Evolutionary conservation across 2,113 vertebrate genomes (phyloP).

Genomic region (Dicerorhinus sumatrensis): DNA sequence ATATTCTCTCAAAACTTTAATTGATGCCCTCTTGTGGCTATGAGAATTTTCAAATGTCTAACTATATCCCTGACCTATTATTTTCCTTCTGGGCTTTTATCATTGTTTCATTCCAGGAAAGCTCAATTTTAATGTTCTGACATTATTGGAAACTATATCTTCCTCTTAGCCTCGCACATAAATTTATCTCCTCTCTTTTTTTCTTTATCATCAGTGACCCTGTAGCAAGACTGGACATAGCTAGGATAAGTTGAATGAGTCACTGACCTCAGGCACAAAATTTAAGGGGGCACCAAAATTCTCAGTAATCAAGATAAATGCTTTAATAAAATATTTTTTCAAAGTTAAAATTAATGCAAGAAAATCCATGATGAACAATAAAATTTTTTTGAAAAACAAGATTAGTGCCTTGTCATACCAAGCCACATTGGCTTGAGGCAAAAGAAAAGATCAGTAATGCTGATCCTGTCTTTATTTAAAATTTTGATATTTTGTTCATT

Average conservation of each 20-base stretch:
- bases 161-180: background rate
- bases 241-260: background rate
- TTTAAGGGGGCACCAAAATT: background rate
- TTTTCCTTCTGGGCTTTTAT: slow-evolving; percentile 20
- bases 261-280: background rate
- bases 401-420: background rate
- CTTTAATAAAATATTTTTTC: slow-evolving; percentile 14
- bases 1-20: slow-evolving; percentile 8
- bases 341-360: background rate
- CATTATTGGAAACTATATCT: slow-evolving; percentile 22
- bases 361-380: background rate
- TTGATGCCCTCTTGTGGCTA: slow-evolving; percentile 59
- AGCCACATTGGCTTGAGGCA: background rate
- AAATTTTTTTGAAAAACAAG: background rate
- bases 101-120: slow-evolving; percentile 31
- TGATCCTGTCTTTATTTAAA: background rate
- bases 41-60: slow-evolving; percentile 40
- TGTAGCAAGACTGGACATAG: background rate
- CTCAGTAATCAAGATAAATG: background rate
- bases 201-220: background rate
- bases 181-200: background rate
- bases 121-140: slow-evolving; percentile 15
- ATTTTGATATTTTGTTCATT: background rate
- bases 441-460: background rate
- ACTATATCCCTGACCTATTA: background rate